Evolutionary conservation across 1,140 invertebrate species (phyloP).

Genomic region (Brachionus koreanus): DNA sequence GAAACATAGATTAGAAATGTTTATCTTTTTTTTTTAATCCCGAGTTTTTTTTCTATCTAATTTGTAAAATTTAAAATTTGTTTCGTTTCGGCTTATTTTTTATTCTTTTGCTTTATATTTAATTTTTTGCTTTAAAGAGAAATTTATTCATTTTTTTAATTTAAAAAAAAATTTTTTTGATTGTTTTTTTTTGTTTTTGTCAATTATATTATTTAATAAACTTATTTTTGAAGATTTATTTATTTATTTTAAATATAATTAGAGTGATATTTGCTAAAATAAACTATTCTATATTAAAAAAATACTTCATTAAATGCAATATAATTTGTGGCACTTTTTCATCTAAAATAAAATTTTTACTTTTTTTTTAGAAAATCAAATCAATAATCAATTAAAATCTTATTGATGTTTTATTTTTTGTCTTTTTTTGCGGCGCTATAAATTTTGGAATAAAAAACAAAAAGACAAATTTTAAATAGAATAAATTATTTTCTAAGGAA

Average conservation of each 20-base stretch:
- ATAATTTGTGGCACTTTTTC: no score
- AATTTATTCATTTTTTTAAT: background rate
- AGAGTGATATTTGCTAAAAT: no score
- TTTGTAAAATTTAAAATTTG: background rate
- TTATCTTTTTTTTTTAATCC: background rate
- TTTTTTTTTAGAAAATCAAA: no score
- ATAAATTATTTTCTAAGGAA: no score
- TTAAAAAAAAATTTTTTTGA: background rate
- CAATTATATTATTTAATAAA: background rate
- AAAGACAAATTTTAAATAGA: no score
- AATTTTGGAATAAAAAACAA: no score
- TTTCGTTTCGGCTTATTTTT: background rate
- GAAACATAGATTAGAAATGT: background rate
- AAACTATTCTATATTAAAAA: no score
- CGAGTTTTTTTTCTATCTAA: background rate
- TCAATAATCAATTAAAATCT: no score
- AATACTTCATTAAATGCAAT: no score
- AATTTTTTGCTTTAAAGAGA: background rate
- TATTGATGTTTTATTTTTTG: no score
- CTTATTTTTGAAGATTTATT: background rate
- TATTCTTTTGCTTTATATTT: background rate
- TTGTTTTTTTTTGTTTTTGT: background rate
- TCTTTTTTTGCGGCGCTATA: no score
- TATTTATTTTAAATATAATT: background rate
- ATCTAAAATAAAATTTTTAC: no score